Evolutionary conservation across 2,113 vertebrate species (phyloP).

Genomic region (Eurypyga helias): DNA sequence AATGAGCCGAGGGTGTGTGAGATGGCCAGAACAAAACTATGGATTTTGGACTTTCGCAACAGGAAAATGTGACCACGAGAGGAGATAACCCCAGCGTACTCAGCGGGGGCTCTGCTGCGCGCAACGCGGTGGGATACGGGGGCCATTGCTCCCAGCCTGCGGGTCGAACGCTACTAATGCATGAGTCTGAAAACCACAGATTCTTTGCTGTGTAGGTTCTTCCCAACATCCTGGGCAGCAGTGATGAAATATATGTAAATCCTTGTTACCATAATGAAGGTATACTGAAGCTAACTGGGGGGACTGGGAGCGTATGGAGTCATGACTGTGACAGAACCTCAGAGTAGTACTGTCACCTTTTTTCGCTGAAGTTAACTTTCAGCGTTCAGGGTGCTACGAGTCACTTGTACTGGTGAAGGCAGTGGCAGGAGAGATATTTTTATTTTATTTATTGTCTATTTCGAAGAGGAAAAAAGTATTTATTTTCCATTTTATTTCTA

Average conservation of each 20-base stretch:
- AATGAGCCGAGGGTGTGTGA: not conserved
- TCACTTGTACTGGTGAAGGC: not conserved
- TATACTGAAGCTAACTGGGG: not conserved
- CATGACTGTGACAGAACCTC: not conserved
- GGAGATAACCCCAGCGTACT: not conserved
- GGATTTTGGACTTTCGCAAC: not conserved
- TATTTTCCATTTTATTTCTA: not conserved
- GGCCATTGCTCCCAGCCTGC: not conserved
- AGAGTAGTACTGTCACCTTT: not conserved
- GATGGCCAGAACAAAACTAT: not conserved
- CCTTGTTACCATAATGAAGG: not conserved
- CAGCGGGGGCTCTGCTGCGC: not conserved
- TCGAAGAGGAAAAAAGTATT: not conserved
- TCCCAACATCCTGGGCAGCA: not conserved
- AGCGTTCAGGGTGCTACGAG: not conserved
- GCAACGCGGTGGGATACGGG: accelerated
- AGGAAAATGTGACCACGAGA: not conserved
- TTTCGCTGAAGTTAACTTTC: not conserved
- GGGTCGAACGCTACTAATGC: accelerated
- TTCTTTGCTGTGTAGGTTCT: not conserved
- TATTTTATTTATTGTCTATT: not conserved
- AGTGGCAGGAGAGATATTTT: not conserved
- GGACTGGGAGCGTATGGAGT: not conserved
- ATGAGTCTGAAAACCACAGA: not conserved
- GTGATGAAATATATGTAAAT: not conserved